Percentiles rank a stretch among this genome's conserved stretches.
These are phyloP conservation scores for Anniella stebbinsi DNA, from an alignment of 2,797 vertebrate species.

Conservation along the genomic window DNA sequence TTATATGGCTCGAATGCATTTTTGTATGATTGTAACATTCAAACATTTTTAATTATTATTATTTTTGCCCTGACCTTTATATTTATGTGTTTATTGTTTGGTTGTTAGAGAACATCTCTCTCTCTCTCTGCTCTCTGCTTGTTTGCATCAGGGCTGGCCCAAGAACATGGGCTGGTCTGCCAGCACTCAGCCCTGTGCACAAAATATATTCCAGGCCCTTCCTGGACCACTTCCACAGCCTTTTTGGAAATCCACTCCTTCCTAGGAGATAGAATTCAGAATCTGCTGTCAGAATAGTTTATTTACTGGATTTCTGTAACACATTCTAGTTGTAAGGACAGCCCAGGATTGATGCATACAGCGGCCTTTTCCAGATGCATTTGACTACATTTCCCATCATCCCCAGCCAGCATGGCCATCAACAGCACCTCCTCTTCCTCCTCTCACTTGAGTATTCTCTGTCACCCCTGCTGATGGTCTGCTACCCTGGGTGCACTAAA, in stretches of 20 bases:
- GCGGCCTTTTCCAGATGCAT: not conserved
- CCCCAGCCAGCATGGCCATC: not conserved
- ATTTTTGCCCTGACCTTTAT: not conserved
- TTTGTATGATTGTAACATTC: too few species aligned
- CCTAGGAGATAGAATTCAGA: not conserved
- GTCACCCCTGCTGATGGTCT: not conserved
- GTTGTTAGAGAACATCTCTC: not conserved
- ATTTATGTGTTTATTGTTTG: not conserved
- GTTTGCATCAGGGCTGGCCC: not conserved
- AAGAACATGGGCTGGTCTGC: not conserved
- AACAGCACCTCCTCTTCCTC: not conserved
- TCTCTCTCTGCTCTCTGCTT: not conserved
- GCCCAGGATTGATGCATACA: not conserved
- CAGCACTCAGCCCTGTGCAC: not conserved
- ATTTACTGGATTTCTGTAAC: not conserved
- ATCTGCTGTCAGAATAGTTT: not conserved
- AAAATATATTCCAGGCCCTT: not conserved
- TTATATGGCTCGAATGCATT: not conserved
- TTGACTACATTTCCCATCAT: not conserved
- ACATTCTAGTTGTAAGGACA: not conserved
- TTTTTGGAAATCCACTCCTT: not conserved
- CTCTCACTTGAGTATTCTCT: not conserved
- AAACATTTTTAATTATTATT: too few species aligned
- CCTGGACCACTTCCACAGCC: not conserved
- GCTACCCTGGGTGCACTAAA: not conserved